These are phyloP conservation scores for Podarcis raffonei DNA, from an alignment of 2,113 vertebrate species.

Conservation along the genomic window DNA sequence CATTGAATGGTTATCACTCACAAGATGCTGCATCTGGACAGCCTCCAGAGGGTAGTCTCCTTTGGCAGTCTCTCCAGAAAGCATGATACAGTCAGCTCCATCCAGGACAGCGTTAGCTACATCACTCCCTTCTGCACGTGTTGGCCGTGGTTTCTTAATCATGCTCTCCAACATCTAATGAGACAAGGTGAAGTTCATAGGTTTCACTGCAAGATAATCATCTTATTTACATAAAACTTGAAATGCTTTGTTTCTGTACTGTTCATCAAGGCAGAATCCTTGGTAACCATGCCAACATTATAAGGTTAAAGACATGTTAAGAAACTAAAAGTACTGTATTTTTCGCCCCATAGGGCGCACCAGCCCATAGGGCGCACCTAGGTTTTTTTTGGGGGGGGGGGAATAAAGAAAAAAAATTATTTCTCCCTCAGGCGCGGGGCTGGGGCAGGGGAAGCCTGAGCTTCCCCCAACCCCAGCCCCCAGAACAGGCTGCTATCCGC, in stretches of 20 bases:
- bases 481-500: too few relatives aligned
- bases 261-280: not conserved
- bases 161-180: conserved; percentile 97
- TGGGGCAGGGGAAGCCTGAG: too few relatives aligned
- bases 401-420: too few relatives aligned
- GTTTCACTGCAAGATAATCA: rapidly evolving
- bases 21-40: conserved; percentile 91
- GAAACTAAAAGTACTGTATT: not conserved
- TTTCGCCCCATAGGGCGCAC: too few relatives aligned
- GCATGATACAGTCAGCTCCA: conserved; percentile 97
- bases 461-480: too few relatives aligned
- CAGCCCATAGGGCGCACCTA: too few relatives aligned
- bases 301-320: not conserved
- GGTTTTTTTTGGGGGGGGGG: too few relatives aligned
- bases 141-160: conserved; percentile 97
- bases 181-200: not conserved
- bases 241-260: not conserved
- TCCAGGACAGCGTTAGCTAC: conserved; percentile 96
- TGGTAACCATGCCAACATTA: not conserved
- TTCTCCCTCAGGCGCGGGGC: too few relatives aligned
- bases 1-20: conserved; percentile 64
- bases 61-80: conserved; percentile 96
- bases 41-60: conserved; percentile 96
- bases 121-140: conserved; percentile 93
- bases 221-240: not conserved